These are phyloP conservation scores for Athrips mouffetella DNA, from an alignment of 2,888 invertebrate genomes.

Conservation along the genomic window DNA sequence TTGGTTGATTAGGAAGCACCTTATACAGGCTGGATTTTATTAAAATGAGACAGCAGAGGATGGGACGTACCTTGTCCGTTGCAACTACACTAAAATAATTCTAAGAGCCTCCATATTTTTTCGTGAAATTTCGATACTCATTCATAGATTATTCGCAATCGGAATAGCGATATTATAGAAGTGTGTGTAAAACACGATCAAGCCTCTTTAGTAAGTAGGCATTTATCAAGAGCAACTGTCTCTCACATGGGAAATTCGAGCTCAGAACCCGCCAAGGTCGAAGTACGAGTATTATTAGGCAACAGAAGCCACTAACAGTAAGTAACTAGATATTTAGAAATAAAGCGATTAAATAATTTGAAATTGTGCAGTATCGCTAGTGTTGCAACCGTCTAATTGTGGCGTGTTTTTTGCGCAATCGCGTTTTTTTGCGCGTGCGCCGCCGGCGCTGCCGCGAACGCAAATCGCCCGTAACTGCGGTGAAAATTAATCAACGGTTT, in stretches of 20 bases:
- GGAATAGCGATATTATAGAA: too few relatives aligned
- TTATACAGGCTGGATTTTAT: too few relatives aligned
- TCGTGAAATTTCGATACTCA: too few relatives aligned
- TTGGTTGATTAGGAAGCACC: too few relatives aligned
- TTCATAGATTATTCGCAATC: too few relatives aligned
- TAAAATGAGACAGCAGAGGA: too few relatives aligned
- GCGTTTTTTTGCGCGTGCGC: constrained; percentile 33
- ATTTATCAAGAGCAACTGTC: background rate
- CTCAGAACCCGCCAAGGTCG: constrained; percentile 1
- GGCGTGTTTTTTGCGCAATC: constrained; percentile 44
- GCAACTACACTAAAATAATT: too few relatives aligned
- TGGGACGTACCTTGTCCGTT: too few relatives aligned
- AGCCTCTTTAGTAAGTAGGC: too few relatives aligned
- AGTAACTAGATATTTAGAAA: constrained; percentile 12
- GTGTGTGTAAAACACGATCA: too few relatives aligned
- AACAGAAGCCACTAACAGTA: constrained; percentile 1
- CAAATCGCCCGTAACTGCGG: constrained; percentile 40
- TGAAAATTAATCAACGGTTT: constrained; percentile 48
- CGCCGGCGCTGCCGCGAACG: constrained; percentile 30
- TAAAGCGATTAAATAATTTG: constrained; percentile 17
- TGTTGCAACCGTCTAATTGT: constrained; percentile 34
- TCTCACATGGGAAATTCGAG: background rate
- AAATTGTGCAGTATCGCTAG: constrained; percentile 35
- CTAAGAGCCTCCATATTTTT: too few relatives aligned
- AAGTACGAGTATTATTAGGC: too few relatives aligned